Evolutionary conservation across 2,113 vertebrate species (phyloP), one percentile per base, ranked within the genome.

Genomic region (Tautogolabrus adspersus): DNA sequence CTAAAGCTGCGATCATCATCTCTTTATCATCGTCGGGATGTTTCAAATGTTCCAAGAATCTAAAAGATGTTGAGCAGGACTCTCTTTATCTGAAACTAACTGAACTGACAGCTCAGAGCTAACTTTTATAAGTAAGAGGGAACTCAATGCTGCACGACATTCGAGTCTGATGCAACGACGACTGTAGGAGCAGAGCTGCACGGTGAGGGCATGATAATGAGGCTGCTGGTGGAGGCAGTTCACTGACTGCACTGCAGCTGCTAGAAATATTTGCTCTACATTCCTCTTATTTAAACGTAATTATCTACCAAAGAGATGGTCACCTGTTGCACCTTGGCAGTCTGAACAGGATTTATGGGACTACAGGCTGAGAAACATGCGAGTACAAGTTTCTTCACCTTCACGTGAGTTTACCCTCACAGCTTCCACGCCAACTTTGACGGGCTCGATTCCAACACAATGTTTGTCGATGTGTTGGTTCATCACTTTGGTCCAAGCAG

Each of bases 191-290:
- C 54, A 62, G 81, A 73, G 56, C 67, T 3, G 52, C 58, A 75
- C 81, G 21, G 75, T 26, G 1, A 72, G 73, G 65, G 82, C 77
- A 84, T 88, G 76, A 70, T 82, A 87, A 88, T 83, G 69, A 84
- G 72, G 58, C 77, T 47, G 65, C 30, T 55, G 63, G 13, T n/a
- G n/a, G n/a, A n/a, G n/a, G n/a, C n/a, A n/a, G n/a, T n/a, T n/a
- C n/a, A n/a, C n/a, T n/a, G n/a, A n/a, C 72, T 65, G 84, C 81
- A 73, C 52, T 64, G 77, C 58, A 81, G 79, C 10, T 8, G 51
- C 72, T 30, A 72, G 65, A 71, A 80, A 87, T 72, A 76, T 66
- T 57, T 81, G 59, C 81, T 52, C 38, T 18, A n/a, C 76, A 57
- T 67, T 75, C 58, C 60, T 68, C 19, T 51, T 63, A 46, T 10